phyloP scores from a whole-genome alignment of 2,888 invertebrate genomes.

The Tiliacea citrago region DNA sequence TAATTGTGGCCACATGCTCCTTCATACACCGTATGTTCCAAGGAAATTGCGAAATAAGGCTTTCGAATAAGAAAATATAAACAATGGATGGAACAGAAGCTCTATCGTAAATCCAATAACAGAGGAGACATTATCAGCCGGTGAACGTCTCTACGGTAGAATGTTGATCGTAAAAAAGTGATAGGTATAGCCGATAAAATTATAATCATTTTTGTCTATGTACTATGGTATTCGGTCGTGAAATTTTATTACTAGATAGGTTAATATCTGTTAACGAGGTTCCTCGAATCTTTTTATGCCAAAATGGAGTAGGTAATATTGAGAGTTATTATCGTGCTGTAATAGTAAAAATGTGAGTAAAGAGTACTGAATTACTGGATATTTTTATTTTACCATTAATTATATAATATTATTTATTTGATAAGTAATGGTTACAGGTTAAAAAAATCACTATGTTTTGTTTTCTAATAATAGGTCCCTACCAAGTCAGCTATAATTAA shows the following conservation, averaged over 20 bases:
- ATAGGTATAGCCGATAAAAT: slow-evolving; percentile 58
- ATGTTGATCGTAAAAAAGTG: slow-evolving; percentile 62
- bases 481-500: slow-evolving; percentile 18
- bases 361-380: slow-evolving; percentile 17
- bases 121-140: slow-evolving; percentile 61
- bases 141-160: slow-evolving; percentile 53
- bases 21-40: slow-evolving; percentile 35
- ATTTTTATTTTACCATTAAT: slow-evolving; percentile 34
- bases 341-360: slow-evolving; percentile 38
- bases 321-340: slow-evolving; percentile 46
- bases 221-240: slow-evolving; percentile 57
- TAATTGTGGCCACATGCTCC: slow-evolving; percentile 53
- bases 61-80: slow-evolving; percentile 71
- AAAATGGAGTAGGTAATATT: slow-evolving; percentile 48
- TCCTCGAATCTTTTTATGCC: slow-evolving; percentile 56
- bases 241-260: slow-evolving; percentile 56
- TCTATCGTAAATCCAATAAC: slow-evolving; percentile 68
- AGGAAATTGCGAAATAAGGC: slow-evolving; percentile 69
- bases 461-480: not conserved
- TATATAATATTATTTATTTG: not conserved
- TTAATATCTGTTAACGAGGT: slow-evolving; percentile 63
- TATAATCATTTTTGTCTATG: slow-evolving; percentile 60
- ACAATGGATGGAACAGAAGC: slow-evolving; percentile 65
- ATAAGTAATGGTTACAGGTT: not conserved
- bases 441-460: not conserved